Evolutionary conservation across 2,113 vertebrate genomes (phyloP), one percentile per base, ranked within the genome.

Genomic region (Cyprinus carpio): DNA sequence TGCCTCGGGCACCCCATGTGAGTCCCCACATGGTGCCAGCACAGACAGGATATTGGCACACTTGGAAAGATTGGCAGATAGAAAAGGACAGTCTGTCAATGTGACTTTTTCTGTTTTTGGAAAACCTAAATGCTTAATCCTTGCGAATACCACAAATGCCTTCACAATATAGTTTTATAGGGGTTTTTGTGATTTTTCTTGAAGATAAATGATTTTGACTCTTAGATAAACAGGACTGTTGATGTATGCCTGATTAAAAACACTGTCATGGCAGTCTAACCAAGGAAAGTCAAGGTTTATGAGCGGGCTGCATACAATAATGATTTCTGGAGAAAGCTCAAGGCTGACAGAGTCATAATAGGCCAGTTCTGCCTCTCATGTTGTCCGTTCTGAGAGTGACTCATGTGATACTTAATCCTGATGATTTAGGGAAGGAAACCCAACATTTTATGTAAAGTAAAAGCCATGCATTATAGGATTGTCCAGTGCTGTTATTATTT

Each of bases 1-100:
- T 74, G 90, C 91, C 90, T 88, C 85, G 15, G 89, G 91, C 87
- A 89, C 90, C 90, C 87, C 90, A 90, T 87, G 90, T 91, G 91
- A 87, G 86, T 91, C 90, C 40, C 90, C 89, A 86, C 86, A 85
- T 90, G 88, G 82, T 87, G 86, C 83, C 88, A 81, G 89, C 81
- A 82, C 83, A 90, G 86, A 84, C 85, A 93, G 89, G 89, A 90
- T 85, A 86, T 85, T 88, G 92, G 88, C 80, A 89, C 62, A 64
- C 75, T 75, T 85, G 43, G 71, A 76, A 81, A 58, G 46, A 49
- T 67, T 51, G 29, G 84, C 62, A 79, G 86, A 89, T 84, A 88
- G 82, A 69, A 83, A 81, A 75, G 84, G 84, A 85, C 84, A 71
- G 65, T 60, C 64, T 69, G 76, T 85, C 78, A 85, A 54, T 82